phyloP scores from a whole-genome alignment of 2,888 invertebrate species.

The Drosophila mimica region DNA sequence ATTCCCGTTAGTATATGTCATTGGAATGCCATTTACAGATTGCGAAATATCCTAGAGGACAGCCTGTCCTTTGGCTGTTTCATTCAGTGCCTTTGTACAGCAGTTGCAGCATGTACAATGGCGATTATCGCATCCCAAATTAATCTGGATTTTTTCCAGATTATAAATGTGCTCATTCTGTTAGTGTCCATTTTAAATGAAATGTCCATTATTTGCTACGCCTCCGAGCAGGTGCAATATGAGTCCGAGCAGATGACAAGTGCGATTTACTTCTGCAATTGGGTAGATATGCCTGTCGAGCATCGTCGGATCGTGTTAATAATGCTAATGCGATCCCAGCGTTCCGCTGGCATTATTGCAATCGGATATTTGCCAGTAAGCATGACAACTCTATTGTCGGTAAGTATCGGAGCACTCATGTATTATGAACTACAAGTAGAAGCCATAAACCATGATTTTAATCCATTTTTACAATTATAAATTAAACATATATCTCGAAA shows the following conservation, averaged over 20 bases:
- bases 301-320: constrained; percentile 84
- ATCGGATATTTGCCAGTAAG: constrained; percentile 86
- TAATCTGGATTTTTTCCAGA: constrained; percentile 36
- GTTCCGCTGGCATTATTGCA: constrained; percentile 86
- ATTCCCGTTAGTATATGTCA: neutral
- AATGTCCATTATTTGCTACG: constrained; percentile 86
- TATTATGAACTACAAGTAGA: neutral
- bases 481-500: too few species aligned
- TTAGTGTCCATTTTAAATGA: constrained; percentile 85
- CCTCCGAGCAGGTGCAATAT: constrained; percentile 85
- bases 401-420: constrained; percentile 54
- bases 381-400: constrained; percentile 86
- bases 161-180: constrained; percentile 38
- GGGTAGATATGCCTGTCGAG: constrained; percentile 86
- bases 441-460: neutral
- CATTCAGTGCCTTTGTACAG: constrained; percentile 86
- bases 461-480: neutral
- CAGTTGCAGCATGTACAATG: constrained; percentile 79
- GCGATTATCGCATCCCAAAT: constrained; percentile 85
- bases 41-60: constrained; percentile 85
- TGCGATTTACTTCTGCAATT: constrained; percentile 86
- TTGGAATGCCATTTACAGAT: constrained; percentile 81
- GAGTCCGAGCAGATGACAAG: constrained; percentile 85
- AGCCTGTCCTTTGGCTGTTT: constrained; percentile 86
- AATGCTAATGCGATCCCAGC: constrained; percentile 86